These are phyloP conservation scores for Amblyraja radiata DNA, from an alignment of 2,797 vertebrate species.

Conservation along the genomic window DNA sequence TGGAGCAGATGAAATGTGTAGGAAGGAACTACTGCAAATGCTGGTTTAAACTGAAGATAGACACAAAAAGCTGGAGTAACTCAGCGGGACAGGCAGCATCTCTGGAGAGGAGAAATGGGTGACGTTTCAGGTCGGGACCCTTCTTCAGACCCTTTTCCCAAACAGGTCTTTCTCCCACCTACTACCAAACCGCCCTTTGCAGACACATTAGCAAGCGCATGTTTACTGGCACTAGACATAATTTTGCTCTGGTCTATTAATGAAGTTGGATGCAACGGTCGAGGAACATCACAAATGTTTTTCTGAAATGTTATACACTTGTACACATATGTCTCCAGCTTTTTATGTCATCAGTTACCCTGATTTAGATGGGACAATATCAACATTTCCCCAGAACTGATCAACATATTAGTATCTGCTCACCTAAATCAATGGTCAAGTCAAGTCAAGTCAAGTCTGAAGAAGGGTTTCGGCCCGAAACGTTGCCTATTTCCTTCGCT, in stretches of 20 bases:
- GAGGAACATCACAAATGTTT: neutral
- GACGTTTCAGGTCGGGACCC: too few species aligned
- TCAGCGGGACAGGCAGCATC: too few species aligned
- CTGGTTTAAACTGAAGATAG: too few species aligned
- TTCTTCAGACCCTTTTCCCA: neutral
- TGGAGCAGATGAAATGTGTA: too few species aligned
- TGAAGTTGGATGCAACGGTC: neutral
- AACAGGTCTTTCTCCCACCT: neutral
- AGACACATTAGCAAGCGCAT: neutral
- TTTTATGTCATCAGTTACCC: neutral
- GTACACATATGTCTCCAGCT: too few species aligned
- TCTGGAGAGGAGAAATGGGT: too few species aligned
- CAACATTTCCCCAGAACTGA: neutral
- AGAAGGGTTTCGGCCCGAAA: too few species aligned
- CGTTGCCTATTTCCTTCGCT: too few species aligned
- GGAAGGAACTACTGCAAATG: too few species aligned
- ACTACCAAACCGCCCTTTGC: neutral
- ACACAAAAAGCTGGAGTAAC: too few species aligned
- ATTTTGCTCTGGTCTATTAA: neutral
- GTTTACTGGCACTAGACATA: neutral
- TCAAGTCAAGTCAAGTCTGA: too few species aligned
- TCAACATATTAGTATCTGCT: neutral
- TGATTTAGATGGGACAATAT: neutral
- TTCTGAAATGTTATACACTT: neutral
- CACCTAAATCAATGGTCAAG: neutral